Base-by-base conservation (phyloP, 2,797 vertebrate species). In the Helostoma temminkii region DNA sequence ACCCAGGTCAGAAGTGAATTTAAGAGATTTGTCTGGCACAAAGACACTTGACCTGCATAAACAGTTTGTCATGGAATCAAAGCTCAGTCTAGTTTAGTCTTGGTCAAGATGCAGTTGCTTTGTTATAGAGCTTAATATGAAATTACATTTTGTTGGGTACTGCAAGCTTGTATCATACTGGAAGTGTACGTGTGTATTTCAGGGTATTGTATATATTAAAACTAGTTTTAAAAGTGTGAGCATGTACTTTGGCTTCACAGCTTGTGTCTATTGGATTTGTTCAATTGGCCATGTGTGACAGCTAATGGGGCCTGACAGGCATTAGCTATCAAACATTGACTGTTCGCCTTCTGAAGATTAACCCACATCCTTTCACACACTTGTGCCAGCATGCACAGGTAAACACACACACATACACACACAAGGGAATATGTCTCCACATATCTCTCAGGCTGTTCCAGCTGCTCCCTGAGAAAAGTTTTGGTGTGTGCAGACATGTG, bases 301-400 rank as follows among this genome's bases (percentile, higher is more conserved):
- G 42, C 71, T 89, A 90, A 92, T 89, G 53, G 52, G 66, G 18
- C 60, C 72, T 90, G 82, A 88, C 86, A 81, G 84, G 81, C 90
- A 89, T 92, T 84, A 90, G 59, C 80, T 75, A 88, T 91, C 83
- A 91, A 89, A 87, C 70, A 83, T 86, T 46, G 36, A 66, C 79
- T 61, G 78, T 62, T 87, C 63, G 48, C 70, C 85, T 55, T 61
- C 73, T 80, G 65, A 76, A 84, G 88, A 87, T 92, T 89, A 92
- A 86, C 89, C 84, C 52, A 88, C 80, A 68, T 87, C 74, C 74
- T 34, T 71, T 56, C 63, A 65, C 74, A 50, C 73, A 61, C 87
- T 65, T 84, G 85, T 70, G 47, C 36, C 71, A 73, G 69, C 80
- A 79, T 71, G 68, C 39, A 37, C 5, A 73, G 46, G 12, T 45